Conservation (phyloP, 2,797 vertebrate species). For the Holocentrus rufus region DNA sequence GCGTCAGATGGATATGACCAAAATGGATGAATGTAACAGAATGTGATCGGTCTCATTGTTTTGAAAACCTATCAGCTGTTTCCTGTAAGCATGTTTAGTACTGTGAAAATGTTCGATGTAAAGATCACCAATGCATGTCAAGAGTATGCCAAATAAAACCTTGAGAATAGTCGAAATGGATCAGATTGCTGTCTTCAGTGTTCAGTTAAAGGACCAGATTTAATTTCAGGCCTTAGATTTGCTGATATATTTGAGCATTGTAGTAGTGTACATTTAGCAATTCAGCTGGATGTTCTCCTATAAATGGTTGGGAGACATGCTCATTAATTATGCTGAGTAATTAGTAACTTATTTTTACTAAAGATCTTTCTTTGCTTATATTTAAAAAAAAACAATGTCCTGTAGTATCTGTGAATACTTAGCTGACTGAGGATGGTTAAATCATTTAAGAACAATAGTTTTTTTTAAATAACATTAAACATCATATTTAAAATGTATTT, state of each 20-base stretch:
- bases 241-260: background rate
- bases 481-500: too few species aligned
- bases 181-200: slow-evolving; percentile 47
- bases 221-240: too few species aligned
- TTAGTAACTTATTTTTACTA: background rate
- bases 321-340: background rate
- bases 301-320: background rate
- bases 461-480: too few species aligned
- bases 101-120: slow-evolving; percentile 88
- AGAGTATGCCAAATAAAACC: slow-evolving; percentile 92
- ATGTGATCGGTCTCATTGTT: slow-evolving; percentile 69
- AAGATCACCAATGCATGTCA: slow-evolving; percentile 92
- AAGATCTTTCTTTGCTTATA: background rate
- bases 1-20: slow-evolving; percentile 49
- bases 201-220: background rate
- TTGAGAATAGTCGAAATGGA: slow-evolving; percentile 48
- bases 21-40: slow-evolving; percentile 60
- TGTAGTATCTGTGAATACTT: too few species aligned
- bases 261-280: too few species aligned
- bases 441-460: too few species aligned
- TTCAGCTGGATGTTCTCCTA: background rate
- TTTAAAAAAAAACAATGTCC: background rate
- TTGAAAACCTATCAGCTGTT: slow-evolving; percentile 74
- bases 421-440: too few species aligned
- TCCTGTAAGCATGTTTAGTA: slow-evolving; percentile 89